Conservation (phyloP, 2,888 invertebrate species). For the Proisotoma minuta region DNA sequence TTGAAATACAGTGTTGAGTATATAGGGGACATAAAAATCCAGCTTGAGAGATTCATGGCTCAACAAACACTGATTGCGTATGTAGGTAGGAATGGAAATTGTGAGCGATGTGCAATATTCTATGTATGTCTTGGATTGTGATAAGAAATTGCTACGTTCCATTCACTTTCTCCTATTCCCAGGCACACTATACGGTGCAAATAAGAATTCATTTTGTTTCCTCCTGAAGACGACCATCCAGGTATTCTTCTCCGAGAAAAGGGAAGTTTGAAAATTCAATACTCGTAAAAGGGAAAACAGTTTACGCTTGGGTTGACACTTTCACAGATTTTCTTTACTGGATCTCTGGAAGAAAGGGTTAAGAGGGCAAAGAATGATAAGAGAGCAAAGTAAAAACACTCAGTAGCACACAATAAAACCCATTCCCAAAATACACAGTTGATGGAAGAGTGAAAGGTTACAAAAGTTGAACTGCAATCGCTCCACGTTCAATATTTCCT, state of each 20-base stretch:
- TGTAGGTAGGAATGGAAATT: background rate
- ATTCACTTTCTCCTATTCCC: too few relatives aligned
- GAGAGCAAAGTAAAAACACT: conserved; percentile 4
- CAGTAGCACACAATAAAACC: conserved; percentile 12
- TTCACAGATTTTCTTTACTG: conserved; percentile 19
- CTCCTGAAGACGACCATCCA: background rate
- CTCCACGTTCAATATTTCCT: background rate
- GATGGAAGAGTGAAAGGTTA: background rate
- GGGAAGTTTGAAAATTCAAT: conserved; percentile 13
- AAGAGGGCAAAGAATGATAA: conserved; percentile 6
- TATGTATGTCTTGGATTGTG: background rate
- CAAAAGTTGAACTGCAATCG: background rate
- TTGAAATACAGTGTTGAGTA: too few relatives aligned
- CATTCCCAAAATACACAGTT: background rate
- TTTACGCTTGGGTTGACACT: conserved; percentile 32
- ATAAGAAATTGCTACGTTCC: too few relatives aligned
- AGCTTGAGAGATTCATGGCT: background rate
- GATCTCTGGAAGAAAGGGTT: background rate
- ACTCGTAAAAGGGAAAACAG: conserved; percentile 23
- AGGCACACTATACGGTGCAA: too few relatives aligned
- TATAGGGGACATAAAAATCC: background rate
- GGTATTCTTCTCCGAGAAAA: conserved; percentile 8
- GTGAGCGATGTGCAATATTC: background rate
- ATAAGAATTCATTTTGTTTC: background rate
- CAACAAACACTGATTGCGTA: background rate